Evolutionary conservation across 2,113 vertebrate species (phyloP), one percentile per base, ranked within the genome.

Genomic region (Anarrhichthys ocellatus): DNA sequence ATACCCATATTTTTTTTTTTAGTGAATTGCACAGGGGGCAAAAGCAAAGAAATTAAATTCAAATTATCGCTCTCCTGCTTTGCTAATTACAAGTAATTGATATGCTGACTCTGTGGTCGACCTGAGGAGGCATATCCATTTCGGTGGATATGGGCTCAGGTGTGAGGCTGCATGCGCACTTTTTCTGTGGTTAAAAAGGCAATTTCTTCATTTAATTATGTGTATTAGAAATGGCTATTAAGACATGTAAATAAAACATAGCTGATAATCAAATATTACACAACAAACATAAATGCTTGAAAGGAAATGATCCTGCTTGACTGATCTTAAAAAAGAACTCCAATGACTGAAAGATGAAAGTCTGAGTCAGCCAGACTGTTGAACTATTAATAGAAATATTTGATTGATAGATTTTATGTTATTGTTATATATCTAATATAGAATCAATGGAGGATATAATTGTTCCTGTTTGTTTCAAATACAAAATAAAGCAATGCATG

Each of bases 61-160:
- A 84, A 83, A 82, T 82, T 65, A 73, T 14, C 22, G 1, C 78
- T 86, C 40, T 46, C 59, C 67, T 61, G 58, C 73, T 74, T 82
- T 67, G 70, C 62, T 86, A 90, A 87, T 91, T 85, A 68, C 64
- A 87, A 86, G 85, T 76, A 74, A 90, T 81, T 81, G 65, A 81
- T 80, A 64, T 65, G 78, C 78, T 34, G 69, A 81, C 48, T 73
- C 44, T 29, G 44, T 69, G 54, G 38, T 29, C 54, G 76, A 85
- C 73, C 17, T 42, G 9, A 74, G 36, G 50, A 76, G 61, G 68
- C 48, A 65, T 29, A 59, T 75, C 59, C 75, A 78, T 86, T 83
- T 74, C 73, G 75, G 77, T 3, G 54, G 54, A 84, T 32, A 69
- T 34, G 6, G 9, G 18, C 65, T 22, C 1, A 0, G n/a, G 46